phyloP scores from a whole-genome alignment of 2,888 invertebrate genomes.

The Hydrotaea diabolus region DNA sequence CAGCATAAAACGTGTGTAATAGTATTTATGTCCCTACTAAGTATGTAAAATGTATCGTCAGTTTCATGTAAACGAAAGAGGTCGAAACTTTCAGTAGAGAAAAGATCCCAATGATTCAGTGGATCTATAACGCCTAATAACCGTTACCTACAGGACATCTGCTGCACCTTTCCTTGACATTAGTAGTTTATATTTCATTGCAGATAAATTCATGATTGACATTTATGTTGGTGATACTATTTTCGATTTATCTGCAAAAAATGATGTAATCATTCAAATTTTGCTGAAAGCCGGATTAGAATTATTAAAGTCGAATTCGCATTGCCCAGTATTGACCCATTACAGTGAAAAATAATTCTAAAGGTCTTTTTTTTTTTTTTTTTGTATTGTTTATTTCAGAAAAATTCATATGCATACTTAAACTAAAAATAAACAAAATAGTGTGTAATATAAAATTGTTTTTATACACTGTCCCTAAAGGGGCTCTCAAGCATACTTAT shows the following conservation, averaged over 20 bases:
- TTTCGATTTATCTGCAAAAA: background rate
- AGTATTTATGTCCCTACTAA: too few relatives aligned
- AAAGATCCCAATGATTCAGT: too few relatives aligned
- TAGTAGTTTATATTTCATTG: constrained; percentile 42
- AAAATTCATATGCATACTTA: too few relatives aligned
- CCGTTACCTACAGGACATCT: constrained; percentile 12
- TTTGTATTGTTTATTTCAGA: too few relatives aligned
- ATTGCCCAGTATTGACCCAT: background rate
- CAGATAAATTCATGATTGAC: constrained; percentile 38
- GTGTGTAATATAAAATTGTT: too few relatives aligned
- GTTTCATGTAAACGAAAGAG: constrained; percentile 43
- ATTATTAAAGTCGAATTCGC: constrained; percentile 30
- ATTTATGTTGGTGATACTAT: background rate
- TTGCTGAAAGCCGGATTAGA: constrained; percentile 7
- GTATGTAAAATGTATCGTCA: constrained; percentile 63
- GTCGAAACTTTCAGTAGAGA: constrained; percentile 20
- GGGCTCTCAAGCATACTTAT: too few relatives aligned
- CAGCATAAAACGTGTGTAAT: too few relatives aligned
- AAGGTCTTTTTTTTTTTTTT: too few relatives aligned
- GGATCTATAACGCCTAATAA: background rate
- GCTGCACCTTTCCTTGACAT: constrained; percentile 54
- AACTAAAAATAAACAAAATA: too few relatives aligned
- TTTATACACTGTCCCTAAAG: too few relatives aligned
- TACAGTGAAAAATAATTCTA: background rate
- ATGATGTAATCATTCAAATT: background rate